Conservation (phyloP, 2,888 invertebrate genomes). For the Machimus atricapillus region DNA sequence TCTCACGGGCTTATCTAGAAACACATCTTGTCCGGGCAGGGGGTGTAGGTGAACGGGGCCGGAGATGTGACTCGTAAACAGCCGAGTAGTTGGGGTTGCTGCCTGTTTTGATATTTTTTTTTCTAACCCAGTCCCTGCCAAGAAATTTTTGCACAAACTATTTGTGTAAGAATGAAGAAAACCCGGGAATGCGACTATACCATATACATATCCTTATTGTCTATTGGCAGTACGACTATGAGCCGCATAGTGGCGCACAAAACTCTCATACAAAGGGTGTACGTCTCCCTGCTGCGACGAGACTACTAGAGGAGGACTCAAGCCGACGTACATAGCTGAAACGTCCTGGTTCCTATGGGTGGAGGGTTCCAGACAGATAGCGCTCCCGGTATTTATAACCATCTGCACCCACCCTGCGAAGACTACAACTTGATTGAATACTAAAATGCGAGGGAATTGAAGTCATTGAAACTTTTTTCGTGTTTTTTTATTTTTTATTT, state of each 20-base stretch:
- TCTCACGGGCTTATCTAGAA: not conserved
- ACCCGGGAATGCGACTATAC: not conserved
- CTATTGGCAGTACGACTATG: not conserved
- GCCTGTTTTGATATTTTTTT: conserved; percentile 22
- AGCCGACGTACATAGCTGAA: not conserved
- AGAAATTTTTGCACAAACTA: conserved; percentile 32
- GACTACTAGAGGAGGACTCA: not conserved
- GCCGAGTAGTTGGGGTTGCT: not conserved
- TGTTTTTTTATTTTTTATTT: not conserved
- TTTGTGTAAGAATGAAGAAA: conserved; percentile 18
- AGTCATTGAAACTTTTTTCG: conserved; percentile 36
- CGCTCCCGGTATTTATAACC: conserved; percentile 32
- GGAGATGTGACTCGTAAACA: not conserved
- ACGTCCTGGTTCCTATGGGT: not conserved
- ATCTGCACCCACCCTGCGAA: not conserved
- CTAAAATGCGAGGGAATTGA: conserved; percentile 32
- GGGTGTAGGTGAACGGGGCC: not conserved
- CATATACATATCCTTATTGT: not conserved
- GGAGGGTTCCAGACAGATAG: conserved; percentile 1
- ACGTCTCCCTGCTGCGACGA: not conserved
- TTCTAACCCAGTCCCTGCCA: not conserved
- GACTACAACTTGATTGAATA: conserved; percentile 32
- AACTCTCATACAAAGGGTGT: not conserved
- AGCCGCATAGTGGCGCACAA: not conserved
- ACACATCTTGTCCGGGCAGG: not conserved